Percentiles rank a stretch among this genome's conserved stretches.
phyloP scores from a whole-genome alignment of 1,140 invertebrate genomes.

The Chrysomallon squamiferum region DNA sequence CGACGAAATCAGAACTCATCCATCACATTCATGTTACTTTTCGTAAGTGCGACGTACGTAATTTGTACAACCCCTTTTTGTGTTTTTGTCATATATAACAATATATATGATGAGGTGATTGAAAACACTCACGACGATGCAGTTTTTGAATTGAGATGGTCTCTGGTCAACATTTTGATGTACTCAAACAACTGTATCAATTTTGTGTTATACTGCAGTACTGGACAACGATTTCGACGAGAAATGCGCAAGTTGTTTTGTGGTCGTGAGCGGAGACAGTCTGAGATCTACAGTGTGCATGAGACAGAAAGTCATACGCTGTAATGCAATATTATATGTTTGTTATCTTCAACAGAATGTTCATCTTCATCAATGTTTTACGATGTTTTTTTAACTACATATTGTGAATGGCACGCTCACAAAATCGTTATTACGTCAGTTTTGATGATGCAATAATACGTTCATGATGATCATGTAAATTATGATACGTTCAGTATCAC shows the following conservation, averaged over 20 bases:
- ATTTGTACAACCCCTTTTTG: conserved; percentile 36
- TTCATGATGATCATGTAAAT: too few species aligned
- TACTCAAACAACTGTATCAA: conserved; percentile 1
- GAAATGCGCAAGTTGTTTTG: not conserved
- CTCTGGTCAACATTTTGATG: not conserved
- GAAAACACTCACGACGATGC: too few species aligned
- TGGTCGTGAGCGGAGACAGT: not conserved
- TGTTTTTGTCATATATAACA: conserved; percentile 32
- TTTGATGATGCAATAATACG: too few species aligned
- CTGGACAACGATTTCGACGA: not conserved
- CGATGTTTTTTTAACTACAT: too few species aligned
- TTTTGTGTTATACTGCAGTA: not conserved
- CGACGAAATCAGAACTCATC: conserved; percentile 9
- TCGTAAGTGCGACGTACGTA: conserved; percentile 37
- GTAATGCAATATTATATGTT: too few species aligned
- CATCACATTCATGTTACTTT: conserved; percentile 40
- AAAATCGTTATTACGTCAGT: too few species aligned
- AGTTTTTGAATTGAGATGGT: not conserved
- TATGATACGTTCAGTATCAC: too few species aligned
- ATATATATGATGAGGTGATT: conserved; percentile 19
- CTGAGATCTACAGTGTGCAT: too few species aligned
- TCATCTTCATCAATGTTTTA: too few species aligned
- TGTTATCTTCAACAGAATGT: too few species aligned
- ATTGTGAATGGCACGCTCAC: too few species aligned
- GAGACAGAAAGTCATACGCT: too few species aligned